Evolutionary conservation across 2,797 vertebrate genomes (phyloP), one percentile per base, ranked within the genome.

Genomic region (Sitta carolinensis): DNA sequence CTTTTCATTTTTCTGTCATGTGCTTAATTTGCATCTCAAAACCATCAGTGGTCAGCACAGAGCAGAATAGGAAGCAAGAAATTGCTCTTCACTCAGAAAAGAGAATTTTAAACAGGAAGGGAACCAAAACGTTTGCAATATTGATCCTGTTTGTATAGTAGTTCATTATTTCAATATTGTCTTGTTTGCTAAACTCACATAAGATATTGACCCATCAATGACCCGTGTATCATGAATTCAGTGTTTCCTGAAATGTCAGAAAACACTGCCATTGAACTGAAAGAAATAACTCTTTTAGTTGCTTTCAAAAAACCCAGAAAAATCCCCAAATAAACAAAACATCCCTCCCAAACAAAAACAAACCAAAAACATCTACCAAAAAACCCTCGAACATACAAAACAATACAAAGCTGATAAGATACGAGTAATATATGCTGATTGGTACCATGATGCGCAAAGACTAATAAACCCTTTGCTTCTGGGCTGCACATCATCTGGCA

Each of bases 341-440:
- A 4, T 8, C 7, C 4, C 7, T 7, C 21, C 9, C 26, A 36
- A 61, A 19, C 2, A 5, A 19, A 5, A 12, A 4, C 6, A 27
- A 50, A 52, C 4, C 5, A 36, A 38, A 20, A 55, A 7, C 2
- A 47, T 2, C 4, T 4, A 58, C 43, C 16, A 42, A 17, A 48
- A 64, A 19, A 13, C 2, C 3, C 11, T 30, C 16, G 10, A 38
- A 38, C 16, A 54, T 23, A 47, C 4, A 48, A 48, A 62, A 8
- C 5, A 6, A 3, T 11, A 7, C 2, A 34, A 38, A 13, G 5
- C 7, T 57, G 54, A 13, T 54, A 73, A 82, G 13, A 52, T 26
- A 27, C 34, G 27, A 50, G 16, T 50, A 40, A 78, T 20, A 9
- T 26, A 19, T 59, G n/a, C 27, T 69, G 43, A 42, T 21, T 45